Percentiles rank a stretch among this genome's conserved stretches.
phyloP scores from a whole-genome alignment of 2,888 invertebrate species.

The Gymnoscelis rufifasciata region DNA sequence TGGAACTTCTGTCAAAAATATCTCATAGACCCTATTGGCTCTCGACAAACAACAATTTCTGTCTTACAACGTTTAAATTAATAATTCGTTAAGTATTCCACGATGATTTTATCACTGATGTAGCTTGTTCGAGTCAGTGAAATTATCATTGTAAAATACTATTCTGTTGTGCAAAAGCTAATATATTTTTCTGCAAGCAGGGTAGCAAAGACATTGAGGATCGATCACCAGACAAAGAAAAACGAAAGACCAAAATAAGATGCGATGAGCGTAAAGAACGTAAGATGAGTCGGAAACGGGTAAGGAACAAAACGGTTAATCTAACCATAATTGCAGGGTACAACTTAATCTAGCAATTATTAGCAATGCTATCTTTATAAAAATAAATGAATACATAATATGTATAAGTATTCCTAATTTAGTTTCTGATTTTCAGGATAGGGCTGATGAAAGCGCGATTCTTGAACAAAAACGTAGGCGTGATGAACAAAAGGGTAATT shows the following conservation, averaged over 20 bases:
- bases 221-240: slow-evolving; percentile 84
- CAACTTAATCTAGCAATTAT: neutral
- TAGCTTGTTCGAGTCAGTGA: too few species aligned
- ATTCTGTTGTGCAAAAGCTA: slow-evolving; percentile 9
- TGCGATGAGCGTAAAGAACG: slow-evolving; percentile 84
- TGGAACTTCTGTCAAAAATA: too few species aligned
- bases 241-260: slow-evolving; percentile 82
- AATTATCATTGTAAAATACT: too few species aligned
- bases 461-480: slow-evolving; percentile 88
- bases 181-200: slow-evolving; percentile 52
- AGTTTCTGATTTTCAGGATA: slow-evolving; percentile 75
- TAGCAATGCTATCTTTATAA: too few species aligned
- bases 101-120: too few species aligned
- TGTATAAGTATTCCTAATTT: neutral
- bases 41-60: neutral
- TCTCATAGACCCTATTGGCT: slow-evolving; percentile 11
- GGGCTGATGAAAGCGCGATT: slow-evolving; percentile 83
- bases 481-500: slow-evolving; percentile 86
- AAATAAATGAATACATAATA: too few species aligned
- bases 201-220: slow-evolving; percentile 80
- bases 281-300: slow-evolving; percentile 88
- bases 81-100: too few species aligned
- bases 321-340: neutral
- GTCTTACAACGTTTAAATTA: too few species aligned
- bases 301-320: slow-evolving; percentile 45